Evolutionary conservation across 2,797 vertebrate species (phyloP).

Genomic region (Hoplostethus mediterraneus): DNA sequence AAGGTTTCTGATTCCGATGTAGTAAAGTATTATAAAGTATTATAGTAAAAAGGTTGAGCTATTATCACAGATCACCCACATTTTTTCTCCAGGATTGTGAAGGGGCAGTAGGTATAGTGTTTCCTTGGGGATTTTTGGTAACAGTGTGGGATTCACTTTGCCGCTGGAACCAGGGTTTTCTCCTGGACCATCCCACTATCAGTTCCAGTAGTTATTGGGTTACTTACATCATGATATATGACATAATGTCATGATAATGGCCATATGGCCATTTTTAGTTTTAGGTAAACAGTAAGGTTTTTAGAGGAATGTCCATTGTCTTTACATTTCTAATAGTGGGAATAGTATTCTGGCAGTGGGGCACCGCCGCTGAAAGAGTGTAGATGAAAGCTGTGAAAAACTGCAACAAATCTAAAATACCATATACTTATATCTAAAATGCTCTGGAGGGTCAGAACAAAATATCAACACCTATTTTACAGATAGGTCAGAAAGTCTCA

Average conservation of each 20-base stretch:
- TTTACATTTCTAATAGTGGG: conserved; percentile 43
- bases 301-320: conserved; percentile 52
- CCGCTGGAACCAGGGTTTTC: conserved; percentile 5
- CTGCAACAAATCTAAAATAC: conserved; percentile 19
- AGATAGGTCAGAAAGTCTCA: conserved; percentile 47
- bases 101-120: no score
- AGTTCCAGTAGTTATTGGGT: conserved; percentile 12
- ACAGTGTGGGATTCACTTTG: conserved; percentile 24
- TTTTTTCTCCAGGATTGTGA: no score
- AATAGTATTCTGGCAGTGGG: conserved; percentile 33
- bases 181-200: conserved; percentile 14
- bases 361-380: conserved; percentile 12
- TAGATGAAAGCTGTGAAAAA: conserved; percentile 9
- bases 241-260: not conserved
- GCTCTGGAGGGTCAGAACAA: conserved; percentile 48
- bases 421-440: conserved; percentile 28
- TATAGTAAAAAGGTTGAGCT: no score
- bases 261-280: conserved; percentile 19
- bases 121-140: not conserved
- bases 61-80: no score
- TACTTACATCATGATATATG: not conserved
- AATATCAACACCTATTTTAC: conserved; percentile 12
- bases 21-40: no score
- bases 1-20: no score
- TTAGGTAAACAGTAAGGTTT: conserved; percentile 1